Conservation (phyloP, 2,113 vertebrate genomes). For the Eurystomus gularis region DNA sequence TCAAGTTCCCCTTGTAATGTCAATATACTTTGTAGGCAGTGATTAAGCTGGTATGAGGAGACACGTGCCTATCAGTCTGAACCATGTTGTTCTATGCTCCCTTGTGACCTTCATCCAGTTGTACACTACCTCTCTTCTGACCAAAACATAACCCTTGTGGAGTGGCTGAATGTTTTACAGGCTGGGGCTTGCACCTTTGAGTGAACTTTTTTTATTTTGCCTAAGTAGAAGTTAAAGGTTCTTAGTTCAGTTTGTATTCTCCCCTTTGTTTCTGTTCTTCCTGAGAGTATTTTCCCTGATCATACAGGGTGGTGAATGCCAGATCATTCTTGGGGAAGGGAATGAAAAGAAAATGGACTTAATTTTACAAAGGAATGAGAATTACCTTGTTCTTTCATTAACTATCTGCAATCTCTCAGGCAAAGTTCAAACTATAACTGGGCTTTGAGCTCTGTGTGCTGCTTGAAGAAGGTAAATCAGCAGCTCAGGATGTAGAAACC, state of each 20-base stretch:
- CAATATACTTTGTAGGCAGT: background rate
- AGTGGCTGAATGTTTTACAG: background rate
- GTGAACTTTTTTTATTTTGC: background rate
- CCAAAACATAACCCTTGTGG: background rate
- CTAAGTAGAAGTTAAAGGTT: background rate
- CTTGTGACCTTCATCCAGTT: background rate
- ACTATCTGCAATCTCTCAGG: background rate
- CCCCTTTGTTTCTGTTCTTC: background rate
- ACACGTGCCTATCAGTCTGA: background rate
- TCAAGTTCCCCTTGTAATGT: background rate
- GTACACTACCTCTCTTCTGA: background rate
- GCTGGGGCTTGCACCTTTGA: background rate
- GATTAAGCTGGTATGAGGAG: background rate
- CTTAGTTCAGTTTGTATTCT: background rate
- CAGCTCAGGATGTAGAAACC: background rate
- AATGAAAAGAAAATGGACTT: background rate
- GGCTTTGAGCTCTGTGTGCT: background rate
- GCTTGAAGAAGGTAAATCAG: slow-evolving; percentile 28
- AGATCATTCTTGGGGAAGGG: background rate
- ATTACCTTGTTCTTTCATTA: background rate
- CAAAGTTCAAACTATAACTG: background rate
- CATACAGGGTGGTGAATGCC: background rate
- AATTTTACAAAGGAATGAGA: background rate
- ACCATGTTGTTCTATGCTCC: accelerated
- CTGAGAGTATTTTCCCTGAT: background rate